Base-by-base conservation (phyloP, 2,888 invertebrate species). In the Spodoptera picta region DNA sequence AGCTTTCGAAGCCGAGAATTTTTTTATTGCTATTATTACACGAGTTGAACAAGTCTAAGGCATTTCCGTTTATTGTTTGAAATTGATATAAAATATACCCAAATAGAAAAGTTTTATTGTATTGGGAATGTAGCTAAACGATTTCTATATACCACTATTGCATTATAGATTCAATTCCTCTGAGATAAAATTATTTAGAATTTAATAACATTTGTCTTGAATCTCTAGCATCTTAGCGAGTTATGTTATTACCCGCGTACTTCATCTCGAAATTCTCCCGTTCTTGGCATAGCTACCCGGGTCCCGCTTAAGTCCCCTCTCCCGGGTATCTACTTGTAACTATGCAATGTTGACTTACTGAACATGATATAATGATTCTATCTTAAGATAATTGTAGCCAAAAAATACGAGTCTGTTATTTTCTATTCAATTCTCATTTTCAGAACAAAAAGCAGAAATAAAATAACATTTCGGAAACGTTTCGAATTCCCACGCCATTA, bases 11-110 rank as follows among this genome's bases (percentile, higher is more conserved):
- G 75, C 73, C 73, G 77, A 80, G 75, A 82, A 84, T 83, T 83
- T 87, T 82, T 81, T 86, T 85, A 86, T 87, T 85, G 80, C 81
- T 77, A 84, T 84, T 85, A 79, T 81, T 82, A 80, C 64, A 64
- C 41, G 55, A 51, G 71, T 59, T 9, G 19, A 53, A 46, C 24
- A 24, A 60, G 49, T 60, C 46, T 58, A 41, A 56, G 24, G 19
- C 54, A 55, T 44, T 60, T 52, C 44, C 41, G 9, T 68, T 60
- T 60, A 50, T 54, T 54, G 24, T 44, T 58, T 44, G 50, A 50
- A 44, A 54, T 45, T 50, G 41, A 54, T 66, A 69, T 69, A 69
- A 67, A 60, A 66, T 46, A 27, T 42, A 48, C 42, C n/a, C 61
- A 24, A 60, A 53, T 50, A 49, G n/a, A 14, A n/a, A 42, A 11